Base-by-base conservation (phyloP, 2,797 vertebrate species). In the Eospalax fontanierii region DNA sequence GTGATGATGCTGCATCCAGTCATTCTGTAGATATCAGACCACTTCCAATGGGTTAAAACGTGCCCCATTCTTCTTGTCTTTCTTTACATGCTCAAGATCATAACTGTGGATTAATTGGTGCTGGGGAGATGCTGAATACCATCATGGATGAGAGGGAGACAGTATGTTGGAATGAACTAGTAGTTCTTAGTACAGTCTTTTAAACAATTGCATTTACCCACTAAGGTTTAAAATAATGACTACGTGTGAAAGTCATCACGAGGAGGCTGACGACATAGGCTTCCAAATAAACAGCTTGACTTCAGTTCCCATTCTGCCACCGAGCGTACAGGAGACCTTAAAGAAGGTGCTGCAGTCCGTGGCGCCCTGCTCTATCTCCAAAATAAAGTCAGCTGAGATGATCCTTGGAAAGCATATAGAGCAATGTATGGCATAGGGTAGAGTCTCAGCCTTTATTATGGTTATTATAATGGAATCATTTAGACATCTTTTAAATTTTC, bases 331-430 rank as follows among this genome's bases (percentile, higher is more conserved):
- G 54, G 28, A 90, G 2, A 40, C 15, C 21, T 35, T 70, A 22
- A 66, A 57, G 57, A 65, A 81, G 54, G 28, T 54, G 22, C 9
- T 84, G 91, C 28, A 73, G 63, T 22, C 73, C 26, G 21, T 35
- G 50, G 74, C 4, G 28, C 50, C n/a, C 57, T 14, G 24, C 43
- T 54, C 8, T 15, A 78, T 93, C 43, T 89, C 59, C 11, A 50
- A 75, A 71, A n/a, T 89, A 57, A 88, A 26, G 50, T 85, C 50
- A 70, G 33, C 28, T 79, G 33, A 90, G n/a, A 40, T 43, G 66
- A 88, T 86, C 74, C 35, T 95, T 89, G 57, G 40, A 68, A 94
- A 81, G 40, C 50, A 57, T 54, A 24, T n/a, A 86, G 40, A 91
- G 21, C 57, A 83, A 15, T 14, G 79, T 68, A 30, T 57, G 35